Evolutionary conservation across 2,797 vertebrate genomes (phyloP).

Genomic region (Onychomys leucogaster): DNA sequence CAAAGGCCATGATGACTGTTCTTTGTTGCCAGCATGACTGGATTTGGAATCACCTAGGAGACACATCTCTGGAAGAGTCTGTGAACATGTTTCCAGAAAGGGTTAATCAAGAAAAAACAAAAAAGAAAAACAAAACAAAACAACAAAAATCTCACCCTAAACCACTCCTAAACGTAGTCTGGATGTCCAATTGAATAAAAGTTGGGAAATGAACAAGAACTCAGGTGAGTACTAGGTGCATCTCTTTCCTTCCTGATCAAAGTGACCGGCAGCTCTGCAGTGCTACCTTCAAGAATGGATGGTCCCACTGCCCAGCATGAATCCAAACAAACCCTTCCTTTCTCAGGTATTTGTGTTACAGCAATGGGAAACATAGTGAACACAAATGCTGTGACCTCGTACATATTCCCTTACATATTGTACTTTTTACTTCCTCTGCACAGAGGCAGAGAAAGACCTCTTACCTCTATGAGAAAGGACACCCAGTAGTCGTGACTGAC

Average conservation of each 20-base stretch:
- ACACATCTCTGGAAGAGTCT: neutral
- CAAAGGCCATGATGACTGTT: neutral
- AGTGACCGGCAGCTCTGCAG: neutral
- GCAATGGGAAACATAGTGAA: neutral
- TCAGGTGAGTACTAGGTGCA: neutral
- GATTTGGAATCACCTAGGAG: neutral
- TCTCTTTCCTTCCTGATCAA: neutral
- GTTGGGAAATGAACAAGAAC: no score
- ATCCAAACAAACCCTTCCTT: neutral
- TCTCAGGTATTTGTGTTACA: neutral
- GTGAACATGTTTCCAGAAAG: neutral
- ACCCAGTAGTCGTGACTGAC: neutral
- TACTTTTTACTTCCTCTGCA: neutral
- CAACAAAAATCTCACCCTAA: neutral
- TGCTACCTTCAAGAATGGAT: no score
- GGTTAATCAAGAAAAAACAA: neutral
- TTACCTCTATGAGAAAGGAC: constrained; percentile 36
- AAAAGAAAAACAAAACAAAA: no score
- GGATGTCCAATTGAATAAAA: neutral
- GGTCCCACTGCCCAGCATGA: neutral
- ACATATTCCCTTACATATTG: neutral
- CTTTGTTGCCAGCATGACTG: neutral
- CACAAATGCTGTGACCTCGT: neutral
- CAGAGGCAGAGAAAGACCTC: neutral
- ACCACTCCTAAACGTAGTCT: neutral